Evolutionary conservation across 1,140 invertebrate species (phyloP).

Genomic region (Drosophila orena): DNA sequence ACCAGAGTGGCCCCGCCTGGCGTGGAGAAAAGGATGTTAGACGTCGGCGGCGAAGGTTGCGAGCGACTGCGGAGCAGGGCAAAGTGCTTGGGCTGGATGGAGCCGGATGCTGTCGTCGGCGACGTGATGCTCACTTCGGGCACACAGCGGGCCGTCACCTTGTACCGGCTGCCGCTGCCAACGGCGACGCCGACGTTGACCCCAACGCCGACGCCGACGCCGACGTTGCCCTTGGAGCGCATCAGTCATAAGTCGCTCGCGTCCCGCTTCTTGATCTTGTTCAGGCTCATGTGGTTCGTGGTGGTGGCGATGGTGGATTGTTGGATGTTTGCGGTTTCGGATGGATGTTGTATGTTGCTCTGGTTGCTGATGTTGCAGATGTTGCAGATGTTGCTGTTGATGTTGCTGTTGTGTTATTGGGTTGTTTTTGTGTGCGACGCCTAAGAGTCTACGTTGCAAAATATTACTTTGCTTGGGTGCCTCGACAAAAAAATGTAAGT

Average conservation of each 20-base stretch:
- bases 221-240: slow-evolving; percentile 69
- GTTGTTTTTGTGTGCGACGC: slow-evolving; percentile 61
- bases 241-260: slow-evolving; percentile 85
- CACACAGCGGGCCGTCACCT: slow-evolving; percentile 84
- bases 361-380: slow-evolving; percentile 46
- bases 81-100: slow-evolving; percentile 70
- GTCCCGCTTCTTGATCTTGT: slow-evolving; percentile 84
- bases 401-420: slow-evolving; percentile 48
- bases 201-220: slow-evolving; percentile 32
- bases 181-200: slow-evolving; percentile 61
- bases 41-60: slow-evolving; percentile 61
- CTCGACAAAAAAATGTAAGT: slow-evolving; percentile 59
- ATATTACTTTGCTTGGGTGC: slow-evolving; percentile 65
- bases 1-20: slow-evolving; percentile 80
- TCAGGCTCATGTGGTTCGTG: slow-evolving; percentile 80
- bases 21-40: slow-evolving; percentile 83
- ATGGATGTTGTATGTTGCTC: slow-evolving; percentile 30
- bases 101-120: slow-evolving; percentile 59
- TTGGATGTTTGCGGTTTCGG: slow-evolving; percentile 41
- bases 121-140: slow-evolving; percentile 84
- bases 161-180: slow-evolving; percentile 79
- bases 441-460: slow-evolving; percentile 77
- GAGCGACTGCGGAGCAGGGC: slow-evolving; percentile 75
- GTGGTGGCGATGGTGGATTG: slow-evolving; percentile 62
- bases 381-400: slow-evolving; percentile 42